Evolutionary conservation across 2,113 vertebrate species (phyloP).

Genomic region (Nothocercus julius): DNA sequence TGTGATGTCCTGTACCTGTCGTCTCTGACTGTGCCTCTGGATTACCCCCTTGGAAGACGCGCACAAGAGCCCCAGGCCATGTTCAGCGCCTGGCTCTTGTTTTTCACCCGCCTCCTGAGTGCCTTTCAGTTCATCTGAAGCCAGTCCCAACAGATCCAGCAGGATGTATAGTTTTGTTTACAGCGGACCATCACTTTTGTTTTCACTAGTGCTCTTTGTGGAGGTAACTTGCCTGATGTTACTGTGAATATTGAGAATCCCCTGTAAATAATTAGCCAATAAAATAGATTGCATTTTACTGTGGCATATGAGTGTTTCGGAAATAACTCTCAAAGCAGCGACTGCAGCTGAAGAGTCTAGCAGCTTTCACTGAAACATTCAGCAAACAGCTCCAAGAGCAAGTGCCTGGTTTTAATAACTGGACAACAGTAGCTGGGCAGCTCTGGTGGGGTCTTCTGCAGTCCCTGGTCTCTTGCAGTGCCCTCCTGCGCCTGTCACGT

Average conservation of each 20-base stretch:
- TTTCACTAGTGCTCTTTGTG: constrained; percentile 28
- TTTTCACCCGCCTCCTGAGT: neutral
- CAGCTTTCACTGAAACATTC: neutral
- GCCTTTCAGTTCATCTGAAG: constrained; percentile 53
- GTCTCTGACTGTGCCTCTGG: neutral
- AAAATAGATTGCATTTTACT: constrained; percentile 60
- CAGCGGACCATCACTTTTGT: constrained; percentile 43
- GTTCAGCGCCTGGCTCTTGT: neutral
- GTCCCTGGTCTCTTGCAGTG: neutral
- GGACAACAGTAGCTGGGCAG: neutral
- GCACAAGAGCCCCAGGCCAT: neutral
- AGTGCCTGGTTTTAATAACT: neutral
- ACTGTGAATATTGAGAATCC: constrained; percentile 44
- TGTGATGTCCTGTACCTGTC: neutral
- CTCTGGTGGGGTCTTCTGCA: neutral
- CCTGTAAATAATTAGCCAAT: constrained; percentile 69
- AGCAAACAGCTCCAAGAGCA: too few species aligned
- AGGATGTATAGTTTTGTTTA: constrained; percentile 39
- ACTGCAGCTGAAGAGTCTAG: neutral
- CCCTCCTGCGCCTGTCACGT: too few species aligned
- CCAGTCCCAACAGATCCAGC: neutral
- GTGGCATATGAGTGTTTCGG: neutral
- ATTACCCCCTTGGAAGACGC: neutral
- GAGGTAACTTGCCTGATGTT: neutral
- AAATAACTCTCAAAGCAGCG: neutral